Percentiles rank a stretch among this genome's conserved stretches.
Evolutionary conservation across 2,113 vertebrate genomes (phyloP).

Genomic region (Notothenia coriiceps): DNA sequence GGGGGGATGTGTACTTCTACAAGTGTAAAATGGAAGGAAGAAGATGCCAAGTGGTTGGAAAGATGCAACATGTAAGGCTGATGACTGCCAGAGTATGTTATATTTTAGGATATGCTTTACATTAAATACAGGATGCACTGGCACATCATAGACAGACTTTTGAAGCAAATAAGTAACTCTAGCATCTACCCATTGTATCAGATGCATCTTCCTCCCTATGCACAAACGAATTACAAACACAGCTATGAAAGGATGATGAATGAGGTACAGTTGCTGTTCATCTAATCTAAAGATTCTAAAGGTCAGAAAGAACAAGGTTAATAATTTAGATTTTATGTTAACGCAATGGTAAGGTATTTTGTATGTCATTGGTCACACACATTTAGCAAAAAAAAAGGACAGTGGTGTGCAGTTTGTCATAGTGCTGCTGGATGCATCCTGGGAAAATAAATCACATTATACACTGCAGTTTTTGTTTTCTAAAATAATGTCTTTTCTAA

Average conservation of each 20-base stretch:
- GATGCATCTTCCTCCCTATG: background rate
- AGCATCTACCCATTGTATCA: conserved; percentile 8
- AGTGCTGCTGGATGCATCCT: background rate
- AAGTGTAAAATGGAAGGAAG: conserved; percentile 9
- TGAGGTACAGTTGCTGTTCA: conserved; percentile 10
- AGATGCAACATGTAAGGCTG: background rate
- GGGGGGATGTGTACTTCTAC: background rate
- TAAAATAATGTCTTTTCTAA: background rate
- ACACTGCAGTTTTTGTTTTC: background rate
- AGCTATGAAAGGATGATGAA: conserved; percentile 3
- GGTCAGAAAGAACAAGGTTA: conserved; percentile 35
- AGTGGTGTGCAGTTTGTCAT: background rate
- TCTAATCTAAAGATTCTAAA: conserved; percentile 48
- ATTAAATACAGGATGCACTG: background rate
- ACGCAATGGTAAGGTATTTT: background rate
- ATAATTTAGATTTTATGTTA: conserved; percentile 32
- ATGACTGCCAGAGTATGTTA: background rate
- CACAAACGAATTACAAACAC: conserved; percentile 19
- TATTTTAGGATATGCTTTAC: background rate
- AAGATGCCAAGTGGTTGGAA: conserved; percentile 4
- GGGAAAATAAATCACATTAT: background rate
- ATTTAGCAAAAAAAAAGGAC: background rate
- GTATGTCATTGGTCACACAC: background rate
- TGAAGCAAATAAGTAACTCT: background rate
- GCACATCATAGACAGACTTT: too few species aligned